Percentiles rank a stretch among this genome's conserved stretches.
phyloP scores from a whole-genome alignment of 2,888 invertebrate genomes.

The Blastobasis adustella region DNA sequence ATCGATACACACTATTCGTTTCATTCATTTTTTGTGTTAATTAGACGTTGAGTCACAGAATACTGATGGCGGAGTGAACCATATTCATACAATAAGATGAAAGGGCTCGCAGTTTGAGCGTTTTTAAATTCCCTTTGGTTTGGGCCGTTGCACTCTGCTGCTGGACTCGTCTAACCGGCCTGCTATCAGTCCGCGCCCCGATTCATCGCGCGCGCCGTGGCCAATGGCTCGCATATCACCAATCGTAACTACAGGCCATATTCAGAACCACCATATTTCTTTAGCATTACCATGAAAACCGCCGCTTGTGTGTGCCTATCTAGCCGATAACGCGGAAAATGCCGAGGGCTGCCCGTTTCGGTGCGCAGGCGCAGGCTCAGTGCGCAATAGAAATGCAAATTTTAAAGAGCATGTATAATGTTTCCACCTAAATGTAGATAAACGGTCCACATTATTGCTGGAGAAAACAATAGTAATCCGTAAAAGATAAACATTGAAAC shows the following conservation, averaged over 20 bases:
- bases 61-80: no score
- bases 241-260: conserved; percentile 54
- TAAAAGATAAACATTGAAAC: no score
- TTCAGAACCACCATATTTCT: conserved; percentile 30
- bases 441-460: no score
- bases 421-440: no score
- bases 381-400: neutral
- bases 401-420: neutral
- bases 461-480: no score
- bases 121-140: conserved; percentile 69
- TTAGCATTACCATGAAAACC: conserved; percentile 1
- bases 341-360: conserved; percentile 3
- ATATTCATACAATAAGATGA: conserved; percentile 36
- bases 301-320: conserved; percentile 6
- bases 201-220: conserved; percentile 62
- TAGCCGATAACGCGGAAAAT: conserved; percentile 1
- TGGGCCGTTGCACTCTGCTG: conserved; percentile 70
- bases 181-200: conserved; percentile 65
- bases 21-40: no score
- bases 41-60: no score
- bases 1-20: no score
- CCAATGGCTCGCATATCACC: conserved; percentile 58
- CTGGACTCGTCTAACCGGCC: conserved; percentile 71
- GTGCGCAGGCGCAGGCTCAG: neutral
- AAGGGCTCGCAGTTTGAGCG: conserved; percentile 57